Evolutionary conservation across 2,888 invertebrate genomes (phyloP), one percentile per base, ranked within the genome.

Genomic region (Caenorhabditis sp.): DNA sequence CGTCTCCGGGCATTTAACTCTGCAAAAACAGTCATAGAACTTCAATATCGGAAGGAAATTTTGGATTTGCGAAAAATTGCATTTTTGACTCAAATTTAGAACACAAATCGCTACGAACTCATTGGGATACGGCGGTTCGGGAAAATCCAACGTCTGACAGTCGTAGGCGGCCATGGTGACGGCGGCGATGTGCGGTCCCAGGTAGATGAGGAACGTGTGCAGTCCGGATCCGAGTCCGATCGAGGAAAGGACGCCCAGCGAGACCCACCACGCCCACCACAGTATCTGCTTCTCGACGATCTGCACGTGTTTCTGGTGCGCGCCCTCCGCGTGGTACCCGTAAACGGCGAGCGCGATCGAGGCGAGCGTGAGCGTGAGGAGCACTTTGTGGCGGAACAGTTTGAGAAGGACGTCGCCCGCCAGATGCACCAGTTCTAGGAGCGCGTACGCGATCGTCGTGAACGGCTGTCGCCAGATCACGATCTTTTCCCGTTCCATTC

Each of bases 121-220:
- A 89, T 95, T 95, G 22, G 99, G 99, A 92, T 99, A 99, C 0
- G 99, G 99, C 52, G 99, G 99, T 86, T 94, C 93, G 0, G 98
- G 99, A 90, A 99, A 99, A 90, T 96, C 93, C 35, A 98, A 92
- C 24, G 94, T 93, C 53, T 94, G 94, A 90, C 99, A 99, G 90
- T 99, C 98, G 90, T 96, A 97, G 0, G 96, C 99, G 15, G 99
- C 99, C 89, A 99, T 91, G 2, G 99, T 99, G 45, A 99, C 99
- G 68, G 95, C 93, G 70, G 98, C 98, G 91, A 99, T 99, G 89
- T 98, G 97, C 30, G 99, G 99, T n/a, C 99, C 99, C 89, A 99
- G 91, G 91, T 99, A 99, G 76, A 99, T 92, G 58, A 99, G 92
- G 92, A 99, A 99, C 74, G 99, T 99, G 90, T 99, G 99, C 62